Base-by-base conservation (phyloP, 2,888 invertebrate species). In the Drosophila rellima region DNA sequence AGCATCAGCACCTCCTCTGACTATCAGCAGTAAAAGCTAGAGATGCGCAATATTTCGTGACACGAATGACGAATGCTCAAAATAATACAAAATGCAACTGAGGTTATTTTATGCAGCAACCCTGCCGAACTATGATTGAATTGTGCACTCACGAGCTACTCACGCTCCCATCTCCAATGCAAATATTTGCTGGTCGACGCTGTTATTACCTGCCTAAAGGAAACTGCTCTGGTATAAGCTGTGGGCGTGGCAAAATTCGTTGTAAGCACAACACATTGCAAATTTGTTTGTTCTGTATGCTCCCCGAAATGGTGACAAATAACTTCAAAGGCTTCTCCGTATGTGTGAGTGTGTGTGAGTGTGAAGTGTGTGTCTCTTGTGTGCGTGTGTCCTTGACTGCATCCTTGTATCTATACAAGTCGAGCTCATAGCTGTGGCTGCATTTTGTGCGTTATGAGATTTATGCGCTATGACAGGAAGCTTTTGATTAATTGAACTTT, bases 401-500 rank as follows among this genome's bases (percentile, higher is more conserved):
- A 68, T 59, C 57, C 71, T 71, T 71, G 73, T 61, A 65, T 74
- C 61, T 70, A 64, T 59, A 65, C 59, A 33, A 33, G 33, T 47
- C 29, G 13, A 35, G 6, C 18, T 57, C 17, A 60, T 57, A 45
- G 52, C 48, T 62, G 23, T 40, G 44, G 61, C 63, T 66, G 66
- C 55, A 71, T 70, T 85, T 68, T 74, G 80, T 80, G 63, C 61
- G 64, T 60, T 65, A 69, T 64, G 81, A 79, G 88, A 85, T 85
- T 86, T 86, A 86, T 86, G 86, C 74, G 65, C 68, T 59, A 59
- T 76, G 83, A 80, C 88, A 86, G 88, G 88, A 86, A 71, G 70
- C 76, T 57, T 69, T 75, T 88, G 86, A 86, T 88, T 86, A 86
- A 86, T 86, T 88, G 86, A 86, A 86, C 86, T 87, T 83, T 86